phyloP scores from a whole-genome alignment of 2,888 invertebrate species.

The Mesoligia furuncula region DNA sequence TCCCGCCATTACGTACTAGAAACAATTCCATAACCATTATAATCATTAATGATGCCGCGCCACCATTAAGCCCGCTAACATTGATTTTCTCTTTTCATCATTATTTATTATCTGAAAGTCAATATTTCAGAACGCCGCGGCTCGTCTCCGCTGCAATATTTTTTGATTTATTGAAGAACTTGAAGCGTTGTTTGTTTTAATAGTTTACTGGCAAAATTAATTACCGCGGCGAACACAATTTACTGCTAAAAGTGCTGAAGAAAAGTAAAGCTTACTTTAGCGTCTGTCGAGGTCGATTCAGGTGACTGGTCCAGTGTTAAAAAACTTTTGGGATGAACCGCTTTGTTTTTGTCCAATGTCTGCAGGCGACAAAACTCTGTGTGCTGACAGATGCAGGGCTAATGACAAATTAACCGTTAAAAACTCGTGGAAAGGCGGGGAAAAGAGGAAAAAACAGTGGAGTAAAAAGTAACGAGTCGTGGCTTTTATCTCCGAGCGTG shows the following conservation, averaged over 20 bases:
- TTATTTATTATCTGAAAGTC: conserved; percentile 73
- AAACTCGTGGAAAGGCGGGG: conserved; percentile 81
- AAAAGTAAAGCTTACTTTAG: conserved; percentile 37
- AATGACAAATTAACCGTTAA: conserved; percentile 87
- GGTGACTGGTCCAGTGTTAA: conserved; percentile 49
- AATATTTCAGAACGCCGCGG: conserved; percentile 59
- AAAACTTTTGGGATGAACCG: conserved; percentile 68
- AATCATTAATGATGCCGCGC: conserved; percentile 83
- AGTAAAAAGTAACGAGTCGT: conserved; percentile 76
- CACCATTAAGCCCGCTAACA: conserved; percentile 75
- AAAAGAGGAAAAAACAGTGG: conserved; percentile 76
- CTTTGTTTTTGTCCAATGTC: conserved; percentile 72
- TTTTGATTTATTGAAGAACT: conserved; percentile 66
- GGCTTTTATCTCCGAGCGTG: conserved; percentile 78
- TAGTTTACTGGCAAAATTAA: conserved; percentile 66
- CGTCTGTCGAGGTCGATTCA: conserved; percentile 52
- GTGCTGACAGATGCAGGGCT: conserved; percentile 85
- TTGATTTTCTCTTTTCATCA: conserved; percentile 76
- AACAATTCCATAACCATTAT: conserved; percentile 86
- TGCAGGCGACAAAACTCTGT: conserved; percentile 75
- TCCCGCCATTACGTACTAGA: conserved; percentile 85
- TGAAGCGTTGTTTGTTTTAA: conserved; percentile 65
- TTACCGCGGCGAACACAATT: conserved; percentile 54
- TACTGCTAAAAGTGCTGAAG: conserved; percentile 44
- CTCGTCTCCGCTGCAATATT: conserved; percentile 52